Percentiles rank a stretch among this genome's conserved stretches.
These are phyloP conservation scores for Glossosoma conforme DNA, from an alignment of 1,140 invertebrate genomes.

Conservation along the genomic window DNA sequence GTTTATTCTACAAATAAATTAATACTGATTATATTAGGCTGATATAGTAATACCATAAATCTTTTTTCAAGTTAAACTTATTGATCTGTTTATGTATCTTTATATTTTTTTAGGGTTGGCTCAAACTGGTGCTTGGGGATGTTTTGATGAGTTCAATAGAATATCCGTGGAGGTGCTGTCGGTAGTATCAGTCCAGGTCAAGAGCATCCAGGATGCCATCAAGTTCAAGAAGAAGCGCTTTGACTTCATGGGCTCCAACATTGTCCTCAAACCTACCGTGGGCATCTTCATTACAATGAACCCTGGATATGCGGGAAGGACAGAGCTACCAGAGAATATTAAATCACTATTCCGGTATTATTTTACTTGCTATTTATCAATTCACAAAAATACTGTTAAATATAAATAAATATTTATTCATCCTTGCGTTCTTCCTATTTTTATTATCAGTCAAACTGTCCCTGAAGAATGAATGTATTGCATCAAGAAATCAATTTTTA, in stretches of 20 bases:
- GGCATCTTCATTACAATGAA: constrained; percentile 96
- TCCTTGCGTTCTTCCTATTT: too few species aligned
- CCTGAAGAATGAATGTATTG: not conserved
- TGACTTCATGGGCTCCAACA: constrained; percentile 78
- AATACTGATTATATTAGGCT: too few species aligned
- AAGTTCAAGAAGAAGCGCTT: constrained; percentile 74
- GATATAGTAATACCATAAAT: too few species aligned
- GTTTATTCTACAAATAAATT: too few species aligned
- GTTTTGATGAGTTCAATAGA: constrained; percentile 93
- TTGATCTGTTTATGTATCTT: too few species aligned
- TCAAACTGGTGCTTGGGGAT: constrained; percentile 93
- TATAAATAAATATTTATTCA: constrained; percentile 1
- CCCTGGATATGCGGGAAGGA: constrained; percentile 81
- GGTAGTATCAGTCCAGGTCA: constrained; percentile 85
- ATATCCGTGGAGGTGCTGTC: constrained; percentile 91
- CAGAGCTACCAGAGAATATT: constrained; percentile 80
- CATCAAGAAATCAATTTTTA: too few species aligned
- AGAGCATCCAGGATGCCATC: constrained; percentile 78
- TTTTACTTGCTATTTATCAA: not conserved
- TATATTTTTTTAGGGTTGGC: constrained; percentile 65
- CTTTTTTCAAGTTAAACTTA: too few species aligned
- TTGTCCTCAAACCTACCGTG: constrained; percentile 69
- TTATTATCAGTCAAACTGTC: too few species aligned
- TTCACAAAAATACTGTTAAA: constrained; percentile 35
- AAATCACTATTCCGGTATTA: constrained; percentile 65